Conservation (phyloP, 2,113 vertebrate genomes). For the Fregetta grallaria region DNA sequence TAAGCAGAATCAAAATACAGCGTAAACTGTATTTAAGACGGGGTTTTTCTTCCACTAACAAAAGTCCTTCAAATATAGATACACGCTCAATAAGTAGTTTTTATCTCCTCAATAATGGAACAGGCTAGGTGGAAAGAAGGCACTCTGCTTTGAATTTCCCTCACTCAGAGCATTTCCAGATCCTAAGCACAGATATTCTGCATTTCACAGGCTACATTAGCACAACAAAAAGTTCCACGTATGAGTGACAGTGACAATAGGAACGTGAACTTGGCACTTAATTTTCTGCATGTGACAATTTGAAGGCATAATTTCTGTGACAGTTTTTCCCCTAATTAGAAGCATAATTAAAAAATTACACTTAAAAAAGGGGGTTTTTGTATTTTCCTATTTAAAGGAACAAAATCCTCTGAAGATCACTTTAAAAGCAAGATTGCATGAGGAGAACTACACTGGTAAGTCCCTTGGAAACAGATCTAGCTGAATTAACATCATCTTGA, state of each 20-base stretch:
- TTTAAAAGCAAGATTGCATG: neutral
- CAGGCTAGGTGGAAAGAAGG: no score
- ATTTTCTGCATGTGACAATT: neutral
- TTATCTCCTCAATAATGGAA: neutral
- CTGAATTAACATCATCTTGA: neutral
- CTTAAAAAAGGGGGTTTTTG: neutral
- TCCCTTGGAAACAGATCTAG: neutral
- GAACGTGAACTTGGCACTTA: neutral
- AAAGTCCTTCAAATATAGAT: neutral
- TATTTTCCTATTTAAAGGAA: neutral
- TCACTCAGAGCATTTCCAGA: neutral
- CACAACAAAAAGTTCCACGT: neutral
- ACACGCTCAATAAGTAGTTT: accelerated
- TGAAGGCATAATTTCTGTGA: neutral
- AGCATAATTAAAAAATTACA: constrained; percentile 4
- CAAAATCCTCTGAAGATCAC: neutral
- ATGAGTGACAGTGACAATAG: neutral
- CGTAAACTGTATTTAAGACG: no score
- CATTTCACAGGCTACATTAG: neutral
- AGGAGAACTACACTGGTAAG: neutral
- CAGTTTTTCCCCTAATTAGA: neutral
- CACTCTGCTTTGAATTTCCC: neutral
- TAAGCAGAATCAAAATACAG: neutral
- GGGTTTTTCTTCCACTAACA: neutral
- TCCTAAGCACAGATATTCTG: neutral